phyloP scores from a whole-genome alignment of 1,140 invertebrate genomes.

The Scylla paramamosain region DNA sequence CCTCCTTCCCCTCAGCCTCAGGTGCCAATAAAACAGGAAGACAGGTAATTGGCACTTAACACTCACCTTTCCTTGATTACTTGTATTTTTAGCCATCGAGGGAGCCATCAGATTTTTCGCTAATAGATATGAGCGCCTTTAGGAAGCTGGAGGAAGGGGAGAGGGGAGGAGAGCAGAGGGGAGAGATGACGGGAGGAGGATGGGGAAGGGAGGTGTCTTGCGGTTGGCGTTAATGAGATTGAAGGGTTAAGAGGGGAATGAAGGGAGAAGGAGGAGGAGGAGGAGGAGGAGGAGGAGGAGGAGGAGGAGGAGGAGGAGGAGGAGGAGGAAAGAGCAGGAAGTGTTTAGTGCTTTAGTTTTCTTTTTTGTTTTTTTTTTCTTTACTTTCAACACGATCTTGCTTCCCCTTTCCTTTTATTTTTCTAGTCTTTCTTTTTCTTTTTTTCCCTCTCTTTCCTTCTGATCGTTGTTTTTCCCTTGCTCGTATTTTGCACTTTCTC shows the following conservation, averaged over 20 bases:
- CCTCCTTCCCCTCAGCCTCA: too few species aligned
- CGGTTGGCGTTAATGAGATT: background rate
- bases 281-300: background rate
- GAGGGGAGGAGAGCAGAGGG: background rate
- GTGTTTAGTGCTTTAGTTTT: background rate
- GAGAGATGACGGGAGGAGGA: background rate
- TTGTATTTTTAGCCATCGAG: too few species aligned
- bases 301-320: background rate
- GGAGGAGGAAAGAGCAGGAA: background rate
- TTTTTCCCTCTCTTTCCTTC: background rate
- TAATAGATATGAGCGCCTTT: background rate
- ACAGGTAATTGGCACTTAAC: too few species aligned
- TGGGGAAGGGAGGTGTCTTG: background rate
- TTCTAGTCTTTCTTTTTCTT: background rate
- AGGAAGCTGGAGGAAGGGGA: background rate
- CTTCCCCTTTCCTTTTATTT: too few species aligned
- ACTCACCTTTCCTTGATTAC: too few species aligned
- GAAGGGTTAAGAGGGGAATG: background rate
- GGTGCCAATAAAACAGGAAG: too few species aligned
- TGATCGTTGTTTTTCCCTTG: too few species aligned
- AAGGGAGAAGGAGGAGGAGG: background rate
- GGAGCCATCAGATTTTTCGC: too few species aligned
- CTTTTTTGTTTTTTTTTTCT: background rate
- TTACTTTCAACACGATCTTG: background rate
- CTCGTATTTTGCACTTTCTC: too few species aligned